phyloP scores from a whole-genome alignment of 2,888 invertebrate genomes.

The Muschampia plurimacula region DNA sequence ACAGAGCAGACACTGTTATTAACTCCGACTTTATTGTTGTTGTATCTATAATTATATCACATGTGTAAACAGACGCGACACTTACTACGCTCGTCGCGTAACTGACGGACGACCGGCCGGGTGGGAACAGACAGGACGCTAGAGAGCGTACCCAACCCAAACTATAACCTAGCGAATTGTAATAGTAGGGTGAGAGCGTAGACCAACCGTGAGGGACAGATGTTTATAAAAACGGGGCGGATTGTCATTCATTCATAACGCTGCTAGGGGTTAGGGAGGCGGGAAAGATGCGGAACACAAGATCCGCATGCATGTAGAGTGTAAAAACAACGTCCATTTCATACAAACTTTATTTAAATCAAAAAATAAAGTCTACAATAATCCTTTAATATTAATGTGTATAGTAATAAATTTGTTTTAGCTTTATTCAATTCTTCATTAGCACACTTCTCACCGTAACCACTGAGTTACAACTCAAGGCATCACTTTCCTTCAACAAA shows the following conservation, averaged over 20 bases:
- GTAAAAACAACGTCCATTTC: constrained; percentile 60
- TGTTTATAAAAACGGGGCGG: constrained; percentile 64
- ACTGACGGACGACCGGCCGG: constrained; percentile 58
- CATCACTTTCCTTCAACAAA: constrained; percentile 58
- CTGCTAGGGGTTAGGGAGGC: constrained; percentile 17
- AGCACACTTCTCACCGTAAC: constrained; percentile 45
- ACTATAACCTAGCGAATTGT: constrained; percentile 79
- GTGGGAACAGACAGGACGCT: constrained; percentile 64
- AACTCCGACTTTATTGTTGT: constrained; percentile 19
- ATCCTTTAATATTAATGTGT: constrained; percentile 75
- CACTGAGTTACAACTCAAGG: constrained; percentile 54
- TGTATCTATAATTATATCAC: background rate
- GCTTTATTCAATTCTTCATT: constrained; percentile 56
- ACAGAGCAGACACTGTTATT: background rate
- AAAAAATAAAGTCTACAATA: constrained; percentile 86
- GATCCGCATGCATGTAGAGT: constrained; percentile 23
- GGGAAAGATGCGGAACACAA: constrained; percentile 27
- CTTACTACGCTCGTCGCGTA: constrained; percentile 72
- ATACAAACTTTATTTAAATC: constrained; percentile 86
- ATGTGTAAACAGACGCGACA: constrained; percentile 58
- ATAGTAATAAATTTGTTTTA: constrained; percentile 78
- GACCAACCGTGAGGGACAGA: constrained; percentile 54
- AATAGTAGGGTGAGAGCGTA: constrained; percentile 68
- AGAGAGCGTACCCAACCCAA: constrained; percentile 72
- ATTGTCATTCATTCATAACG: constrained; percentile 72